Percentiles rank a stretch among this genome's conserved stretches.
phyloP scores from a whole-genome alignment of 2,113 vertebrate genomes.

The Ahaetulla prasina region DNA sequence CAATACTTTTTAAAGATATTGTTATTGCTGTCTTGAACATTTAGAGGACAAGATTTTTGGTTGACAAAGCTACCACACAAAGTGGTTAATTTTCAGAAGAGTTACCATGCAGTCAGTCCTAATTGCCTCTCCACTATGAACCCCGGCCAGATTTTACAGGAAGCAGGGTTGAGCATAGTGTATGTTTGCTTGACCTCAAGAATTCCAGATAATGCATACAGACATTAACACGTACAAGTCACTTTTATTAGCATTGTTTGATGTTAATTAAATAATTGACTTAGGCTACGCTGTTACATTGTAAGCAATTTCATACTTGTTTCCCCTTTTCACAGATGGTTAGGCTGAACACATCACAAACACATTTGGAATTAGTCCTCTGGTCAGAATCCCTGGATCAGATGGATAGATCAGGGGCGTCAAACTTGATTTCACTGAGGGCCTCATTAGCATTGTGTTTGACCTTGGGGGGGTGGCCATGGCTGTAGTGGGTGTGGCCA shows the following conservation, averaged over 20 bases:
- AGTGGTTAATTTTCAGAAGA: background rate
- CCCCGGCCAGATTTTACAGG: background rate
- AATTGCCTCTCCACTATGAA: background rate
- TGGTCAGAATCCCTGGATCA: background rate
- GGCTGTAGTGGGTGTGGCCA: too few species aligned
- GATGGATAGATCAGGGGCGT: background rate
- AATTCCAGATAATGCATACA: background rate
- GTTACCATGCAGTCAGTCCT: background rate
- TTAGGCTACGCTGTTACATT: background rate
- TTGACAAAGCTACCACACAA: constrained; percentile 2
- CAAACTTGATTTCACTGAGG: too few species aligned
- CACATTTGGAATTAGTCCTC: background rate
- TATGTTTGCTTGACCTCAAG: background rate
- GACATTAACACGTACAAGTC: background rate
- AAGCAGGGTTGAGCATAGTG: background rate
- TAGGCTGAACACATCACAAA: background rate
- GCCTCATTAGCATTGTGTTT: too few species aligned
- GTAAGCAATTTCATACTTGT: background rate
- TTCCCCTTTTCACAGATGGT: background rate
- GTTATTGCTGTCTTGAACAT: constrained; percentile 9
- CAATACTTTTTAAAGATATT: background rate
- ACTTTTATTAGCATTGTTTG: background rate
- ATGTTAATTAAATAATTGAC: background rate
- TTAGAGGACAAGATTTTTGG: background rate
- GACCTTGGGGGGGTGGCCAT: too few species aligned